These are phyloP conservation scores for Tautogolabrus adspersus DNA, from an alignment of 2,113 vertebrate genomes.

Conservation along the genomic window DNA sequence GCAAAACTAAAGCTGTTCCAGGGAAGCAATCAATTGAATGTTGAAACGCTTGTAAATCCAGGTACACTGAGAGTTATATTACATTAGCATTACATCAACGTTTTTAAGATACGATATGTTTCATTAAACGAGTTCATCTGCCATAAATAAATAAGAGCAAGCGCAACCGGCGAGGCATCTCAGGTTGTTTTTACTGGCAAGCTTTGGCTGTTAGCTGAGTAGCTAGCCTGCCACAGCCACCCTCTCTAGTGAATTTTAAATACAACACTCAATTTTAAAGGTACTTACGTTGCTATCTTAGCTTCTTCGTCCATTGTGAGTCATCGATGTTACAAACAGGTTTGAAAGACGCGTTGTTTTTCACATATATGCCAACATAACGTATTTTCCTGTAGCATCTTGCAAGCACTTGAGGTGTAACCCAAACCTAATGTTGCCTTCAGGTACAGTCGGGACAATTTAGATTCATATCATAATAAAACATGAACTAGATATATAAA, in stretches of 20 bases:
- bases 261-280: background rate
- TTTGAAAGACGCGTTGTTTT: slow-evolving; percentile 19
- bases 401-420: slow-evolving; percentile 48
- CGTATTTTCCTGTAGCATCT: slow-evolving; percentile 60
- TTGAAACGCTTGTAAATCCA: background rate
- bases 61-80: background rate
- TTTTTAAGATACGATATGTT: background rate
- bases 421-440: slow-evolving; percentile 57
- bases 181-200: slow-evolving; percentile 10
- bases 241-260: slow-evolving; percentile 21
- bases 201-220: slow-evolving; percentile 58
- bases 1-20: background rate
- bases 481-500: background rate
- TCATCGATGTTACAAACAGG: background rate
- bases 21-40: background rate
- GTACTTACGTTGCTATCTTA: slow-evolving; percentile 62
- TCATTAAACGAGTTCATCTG: background rate
- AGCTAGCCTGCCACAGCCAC: slow-evolving; percentile 55
- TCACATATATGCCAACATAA: slow-evolving; percentile 39
- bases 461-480: rapidly evolving
- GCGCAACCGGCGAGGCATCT: background rate
- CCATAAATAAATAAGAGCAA: slow-evolving; percentile 14
- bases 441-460: background rate
- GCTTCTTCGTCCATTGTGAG: slow-evolving; percentile 58
- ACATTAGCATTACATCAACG: background rate